Evolutionary conservation across 2,113 vertebrate species (phyloP).

Genomic region (Oncorhynchus tshawytscha): DNA sequence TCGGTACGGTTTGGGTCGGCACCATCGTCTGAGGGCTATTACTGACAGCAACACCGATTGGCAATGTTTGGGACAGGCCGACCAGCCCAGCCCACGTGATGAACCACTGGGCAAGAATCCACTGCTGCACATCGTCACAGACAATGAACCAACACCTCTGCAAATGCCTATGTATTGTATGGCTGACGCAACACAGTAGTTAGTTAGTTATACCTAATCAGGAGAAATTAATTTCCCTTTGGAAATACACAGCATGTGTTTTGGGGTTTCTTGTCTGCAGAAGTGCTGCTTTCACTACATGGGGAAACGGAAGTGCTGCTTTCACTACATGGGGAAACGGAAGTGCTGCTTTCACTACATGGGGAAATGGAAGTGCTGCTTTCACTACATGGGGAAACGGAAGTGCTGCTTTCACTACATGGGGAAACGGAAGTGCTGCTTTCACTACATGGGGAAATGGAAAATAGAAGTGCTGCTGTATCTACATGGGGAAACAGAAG

Average conservation of each 20-base stretch:
- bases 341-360: no score
- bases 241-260: constrained; percentile 43
- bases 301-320: no score
- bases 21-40: no score
- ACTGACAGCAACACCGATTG: constrained; percentile 46
- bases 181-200: constrained; percentile 44
- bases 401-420: no score
- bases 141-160: constrained; percentile 48
- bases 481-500: no score
- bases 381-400: no score
- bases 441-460: no score
- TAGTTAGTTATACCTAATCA: constrained; percentile 65
- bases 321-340: no score
- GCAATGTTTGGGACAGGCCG: constrained; percentile 48
- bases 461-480: no score
- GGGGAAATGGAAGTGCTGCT: no score
- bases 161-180: not conserved
- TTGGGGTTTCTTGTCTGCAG: not conserved
- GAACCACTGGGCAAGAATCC: constrained; percentile 69
- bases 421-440: no score
- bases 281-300: not conserved
- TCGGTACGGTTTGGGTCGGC: no score
- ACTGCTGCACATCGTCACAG: constrained; percentile 35
- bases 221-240: constrained; percentile 66
- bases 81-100: constrained; percentile 2